Conservation (phyloP, 2,113 vertebrate genomes). For the Austrofundulus limnaeus region DNA sequence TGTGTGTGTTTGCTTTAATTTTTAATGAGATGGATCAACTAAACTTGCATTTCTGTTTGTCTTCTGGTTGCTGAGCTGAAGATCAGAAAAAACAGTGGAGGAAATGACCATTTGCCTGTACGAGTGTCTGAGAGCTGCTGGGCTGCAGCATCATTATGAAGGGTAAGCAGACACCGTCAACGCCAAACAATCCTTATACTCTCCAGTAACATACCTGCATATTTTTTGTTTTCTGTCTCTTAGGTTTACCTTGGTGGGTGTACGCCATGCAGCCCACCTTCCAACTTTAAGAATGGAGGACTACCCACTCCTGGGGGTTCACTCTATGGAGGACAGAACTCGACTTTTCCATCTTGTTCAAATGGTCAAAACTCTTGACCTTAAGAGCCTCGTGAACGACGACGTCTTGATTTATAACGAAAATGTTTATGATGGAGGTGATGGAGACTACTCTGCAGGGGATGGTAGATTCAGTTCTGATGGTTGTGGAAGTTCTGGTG, state of each 20-base stretch:
- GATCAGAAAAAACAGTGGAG: slow-evolving; percentile 8
- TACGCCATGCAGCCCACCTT: slow-evolving; percentile 82
- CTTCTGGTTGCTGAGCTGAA: slow-evolving; percentile 6
- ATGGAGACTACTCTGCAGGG: slow-evolving; percentile 34
- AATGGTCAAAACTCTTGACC: slow-evolving; percentile 82
- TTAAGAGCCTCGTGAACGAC: slow-evolving; percentile 43
- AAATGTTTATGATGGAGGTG: neutral
- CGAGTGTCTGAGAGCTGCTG: slow-evolving; percentile 86
- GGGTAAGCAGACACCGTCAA: slow-evolving; percentile 64
- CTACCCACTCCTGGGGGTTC: slow-evolving; percentile 83
- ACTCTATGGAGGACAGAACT: slow-evolving; percentile 83
- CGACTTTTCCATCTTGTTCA: slow-evolving; percentile 86
- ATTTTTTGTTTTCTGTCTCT: slow-evolving; percentile 6
- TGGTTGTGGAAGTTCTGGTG: slow-evolving; percentile 49
- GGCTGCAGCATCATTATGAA: slow-evolving; percentile 85
- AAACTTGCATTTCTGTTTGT: slow-evolving; percentile 10
- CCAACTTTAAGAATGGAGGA: slow-evolving; percentile 83
- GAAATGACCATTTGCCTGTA: slow-evolving; percentile 84
- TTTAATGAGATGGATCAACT: slow-evolving; percentile 10
- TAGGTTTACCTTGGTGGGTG: slow-evolving; percentile 80
- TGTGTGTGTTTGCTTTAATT: neutral
- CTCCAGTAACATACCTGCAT: neutral
- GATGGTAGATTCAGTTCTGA: slow-evolving; percentile 12
- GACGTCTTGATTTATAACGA: neutral
- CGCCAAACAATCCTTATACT: neutral